Evolutionary conservation across 1,140 invertebrate species (phyloP), one percentile per base, ranked within the genome.

Genomic region (Wasmannia auropunctata): DNA sequence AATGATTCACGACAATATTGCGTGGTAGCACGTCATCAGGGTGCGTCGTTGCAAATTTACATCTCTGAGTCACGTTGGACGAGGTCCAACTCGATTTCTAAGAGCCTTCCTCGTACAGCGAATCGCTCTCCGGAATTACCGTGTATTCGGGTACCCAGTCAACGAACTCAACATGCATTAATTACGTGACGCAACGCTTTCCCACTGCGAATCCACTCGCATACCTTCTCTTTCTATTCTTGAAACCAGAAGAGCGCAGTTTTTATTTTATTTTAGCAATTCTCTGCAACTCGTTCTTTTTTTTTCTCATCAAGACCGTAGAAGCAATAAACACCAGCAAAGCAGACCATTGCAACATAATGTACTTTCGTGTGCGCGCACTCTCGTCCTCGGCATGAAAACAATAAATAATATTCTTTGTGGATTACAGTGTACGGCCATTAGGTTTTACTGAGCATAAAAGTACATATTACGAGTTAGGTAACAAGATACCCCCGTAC

Each of bases 141-240:
- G 54, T 70, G 87, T 69, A 88, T 54, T 56, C 74, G 46, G 51
- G 51, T 58, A 86, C 46, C 70, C 85, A 88, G 89, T 91, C 89
- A 87, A 88, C 54, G 90, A 91, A 91, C 91, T 46, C 81, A 28
- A 22, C 65, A 62, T 85, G 87, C 88, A 91, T 92, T 92, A 92
- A 92, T 92, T 92, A 92, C 86, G 81, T 91, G 89, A 92, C 81
- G 91, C 88, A 92, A 90, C 74, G 25, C 37, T 60, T 40, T 74
- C 37, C 37, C 51, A 58, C 69, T 72, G 62, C 75, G 69, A 31
- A 34, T 86, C 51, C 86, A 34, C 51, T 70, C 16, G 14, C 11
- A 3, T 28, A n/a, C 46, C 56, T 62, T 54, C 43, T 77, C 51
- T 51, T 75, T 75, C 49, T 62, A 31, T 6, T 10, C 19, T 28